phyloP scores from a whole-genome alignment of 2,113 vertebrate genomes.

The Tamias sibiricus region DNA sequence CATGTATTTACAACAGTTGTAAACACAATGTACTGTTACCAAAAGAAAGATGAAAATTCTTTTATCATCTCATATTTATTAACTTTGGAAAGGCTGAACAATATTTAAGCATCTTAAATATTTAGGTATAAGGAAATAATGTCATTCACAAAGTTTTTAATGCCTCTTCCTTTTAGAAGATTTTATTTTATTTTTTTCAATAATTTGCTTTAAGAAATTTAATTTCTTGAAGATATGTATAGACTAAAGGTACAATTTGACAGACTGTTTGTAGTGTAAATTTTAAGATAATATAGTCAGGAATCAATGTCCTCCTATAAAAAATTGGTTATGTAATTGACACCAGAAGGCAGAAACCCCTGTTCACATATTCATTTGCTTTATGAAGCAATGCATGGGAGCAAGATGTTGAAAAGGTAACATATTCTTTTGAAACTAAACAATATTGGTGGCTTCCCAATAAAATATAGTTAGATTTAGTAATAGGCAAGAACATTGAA shows the following conservation, averaged over 20 bases:
- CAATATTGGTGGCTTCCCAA: background rate
- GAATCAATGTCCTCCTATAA: background rate
- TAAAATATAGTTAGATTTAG: background rate
- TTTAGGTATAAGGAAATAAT: background rate
- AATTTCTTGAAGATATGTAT: background rate
- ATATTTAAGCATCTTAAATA: background rate
- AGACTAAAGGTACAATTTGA: background rate
- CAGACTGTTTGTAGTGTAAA: background rate
- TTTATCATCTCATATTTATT: constrained; percentile 63
- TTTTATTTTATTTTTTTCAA: background rate
- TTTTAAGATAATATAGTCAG: background rate
- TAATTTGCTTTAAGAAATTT: constrained; percentile 24
- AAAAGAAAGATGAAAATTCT: constrained; percentile 27
- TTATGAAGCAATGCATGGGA: background rate
- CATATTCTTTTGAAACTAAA: constrained; percentile 16
- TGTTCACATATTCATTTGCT: background rate
- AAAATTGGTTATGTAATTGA: background rate
- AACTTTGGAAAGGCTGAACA: background rate
- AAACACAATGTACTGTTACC: background rate
- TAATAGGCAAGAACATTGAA: background rate
- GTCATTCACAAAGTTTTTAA: background rate
- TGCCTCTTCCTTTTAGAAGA: background rate
- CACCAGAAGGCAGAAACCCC: background rate
- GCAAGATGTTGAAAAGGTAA: background rate
- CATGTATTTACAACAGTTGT: background rate